A percentile compares a stretch with the other conserved stretches of the same genome.
Evolutionary conservation across 1,140 invertebrate species (phyloP).

Genomic region (Acromyrmex echinatior): DNA sequence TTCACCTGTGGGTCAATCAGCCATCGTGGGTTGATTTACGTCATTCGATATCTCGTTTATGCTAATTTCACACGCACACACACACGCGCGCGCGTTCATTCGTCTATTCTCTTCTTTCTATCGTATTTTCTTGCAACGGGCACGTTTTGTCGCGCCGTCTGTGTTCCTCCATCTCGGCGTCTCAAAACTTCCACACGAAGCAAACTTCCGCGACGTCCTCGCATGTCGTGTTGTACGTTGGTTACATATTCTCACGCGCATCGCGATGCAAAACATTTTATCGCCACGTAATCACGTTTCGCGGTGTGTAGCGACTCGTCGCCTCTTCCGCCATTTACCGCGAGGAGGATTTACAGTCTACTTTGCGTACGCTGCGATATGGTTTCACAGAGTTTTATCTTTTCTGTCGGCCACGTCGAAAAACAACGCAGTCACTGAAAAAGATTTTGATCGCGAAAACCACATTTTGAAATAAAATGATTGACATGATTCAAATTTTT

Average conservation of each 20-base stretch:
- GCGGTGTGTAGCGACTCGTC: neutral
- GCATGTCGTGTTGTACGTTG: constrained; percentile 3
- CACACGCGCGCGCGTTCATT: no score
- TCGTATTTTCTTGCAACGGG: neutral
- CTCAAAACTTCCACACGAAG: constrained; percentile 2
- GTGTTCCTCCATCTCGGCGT: neutral
- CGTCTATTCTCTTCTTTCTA: neutral
- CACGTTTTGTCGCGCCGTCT: neutral
- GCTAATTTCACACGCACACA: neutral
- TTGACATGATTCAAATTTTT: neutral
- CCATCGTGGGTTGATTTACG: constrained; percentile 68
- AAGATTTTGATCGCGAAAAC: neutral
- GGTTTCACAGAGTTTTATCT: constrained; percentile 1
- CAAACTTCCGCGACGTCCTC: constrained; percentile 29
- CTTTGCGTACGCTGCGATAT: constrained; percentile 12
- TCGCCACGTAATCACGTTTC: constrained; percentile 51
- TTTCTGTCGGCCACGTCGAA: neutral
- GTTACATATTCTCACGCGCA: constrained; percentile 46
- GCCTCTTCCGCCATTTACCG: neutral
- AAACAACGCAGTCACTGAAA: neutral
- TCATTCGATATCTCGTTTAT: constrained; percentile 61
- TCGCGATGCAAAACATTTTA: constrained; percentile 45
- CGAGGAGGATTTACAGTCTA: constrained; percentile 17
- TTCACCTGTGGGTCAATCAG: constrained; percentile 72
- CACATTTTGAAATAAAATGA: neutral